Conservation (phyloP, 2,113 vertebrate genomes). For the Crotophaga sulcirostris region DNA sequence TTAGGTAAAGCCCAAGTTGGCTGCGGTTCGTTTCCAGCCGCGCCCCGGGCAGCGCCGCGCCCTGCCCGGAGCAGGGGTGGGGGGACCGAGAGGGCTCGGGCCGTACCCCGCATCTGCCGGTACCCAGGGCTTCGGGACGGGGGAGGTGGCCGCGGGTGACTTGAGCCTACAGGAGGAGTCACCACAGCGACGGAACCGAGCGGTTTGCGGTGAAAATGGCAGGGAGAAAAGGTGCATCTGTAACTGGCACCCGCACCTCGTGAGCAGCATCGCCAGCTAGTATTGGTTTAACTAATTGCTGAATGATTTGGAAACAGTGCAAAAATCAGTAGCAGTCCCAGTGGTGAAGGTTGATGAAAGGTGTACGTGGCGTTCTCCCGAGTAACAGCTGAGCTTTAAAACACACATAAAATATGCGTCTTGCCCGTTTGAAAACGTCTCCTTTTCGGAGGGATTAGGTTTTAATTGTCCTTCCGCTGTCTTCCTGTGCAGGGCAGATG, state of each 20-base stretch:
- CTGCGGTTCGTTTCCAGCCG: background rate
- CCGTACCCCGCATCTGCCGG: background rate
- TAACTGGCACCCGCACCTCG: background rate
- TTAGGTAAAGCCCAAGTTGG: background rate
- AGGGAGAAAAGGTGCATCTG: background rate
- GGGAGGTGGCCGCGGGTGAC: background rate
- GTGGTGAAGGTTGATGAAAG: constrained; percentile 3
- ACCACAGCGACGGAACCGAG: fast-evolving
- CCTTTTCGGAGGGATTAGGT: background rate
- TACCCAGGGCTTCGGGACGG: background rate
- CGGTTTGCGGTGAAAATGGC: background rate
- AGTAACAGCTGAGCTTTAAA: background rate
- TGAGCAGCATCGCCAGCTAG: background rate
- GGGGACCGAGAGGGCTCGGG: background rate
- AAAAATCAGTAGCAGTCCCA: constrained; percentile 4
- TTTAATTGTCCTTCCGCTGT: constrained; percentile 32
- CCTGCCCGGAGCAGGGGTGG: background rate
- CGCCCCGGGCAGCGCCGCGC: background rate
- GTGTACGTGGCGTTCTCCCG: background rate
- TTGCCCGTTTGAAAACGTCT: background rate
- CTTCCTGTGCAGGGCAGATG: constrained; percentile 57
- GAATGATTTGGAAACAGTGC: background rate
- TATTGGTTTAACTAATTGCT: background rate
- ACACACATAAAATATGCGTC: background rate
- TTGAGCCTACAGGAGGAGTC: background rate